Evolutionary conservation across 2,797 vertebrate species (phyloP).

Genomic region (Sebastolobus alascanus): DNA sequence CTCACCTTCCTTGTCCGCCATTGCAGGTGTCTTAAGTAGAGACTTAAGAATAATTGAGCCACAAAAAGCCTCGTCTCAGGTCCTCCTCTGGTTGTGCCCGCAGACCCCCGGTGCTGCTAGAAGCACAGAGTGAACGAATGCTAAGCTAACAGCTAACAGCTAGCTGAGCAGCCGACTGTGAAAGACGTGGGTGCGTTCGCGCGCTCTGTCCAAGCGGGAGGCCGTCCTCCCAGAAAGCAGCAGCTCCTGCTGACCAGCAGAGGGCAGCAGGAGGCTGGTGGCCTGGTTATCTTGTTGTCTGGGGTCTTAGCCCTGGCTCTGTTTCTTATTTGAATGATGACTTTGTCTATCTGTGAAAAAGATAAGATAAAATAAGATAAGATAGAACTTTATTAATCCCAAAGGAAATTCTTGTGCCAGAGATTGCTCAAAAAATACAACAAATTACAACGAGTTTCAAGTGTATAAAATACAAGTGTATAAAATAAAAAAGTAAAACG

Average conservation of each 20-base stretch:
- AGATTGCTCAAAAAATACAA: too few relatives aligned
- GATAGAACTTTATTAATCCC: too few relatives aligned
- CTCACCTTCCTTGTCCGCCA: constrained; percentile 85
- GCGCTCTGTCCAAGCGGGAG: constrained; percentile 57
- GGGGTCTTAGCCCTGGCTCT: neutral
- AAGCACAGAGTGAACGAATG: neutral
- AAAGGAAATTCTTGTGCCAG: too few relatives aligned
- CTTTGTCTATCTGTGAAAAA: neutral
- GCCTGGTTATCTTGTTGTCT: neutral
- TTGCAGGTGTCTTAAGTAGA: constrained; percentile 16
- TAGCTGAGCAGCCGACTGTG: neutral
- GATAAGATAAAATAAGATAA: too few relatives aligned
- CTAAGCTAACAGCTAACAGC: constrained; percentile 47
- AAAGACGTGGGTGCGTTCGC: constrained; percentile 55
- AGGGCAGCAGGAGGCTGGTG: neutral
- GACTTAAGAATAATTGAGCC: neutral
- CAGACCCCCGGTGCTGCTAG: neutral
- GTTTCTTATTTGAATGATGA: neutral
- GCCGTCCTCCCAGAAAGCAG: constrained; percentile 6
- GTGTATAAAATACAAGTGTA: too few relatives aligned
- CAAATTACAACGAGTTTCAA: too few relatives aligned
- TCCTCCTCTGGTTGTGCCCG: neutral
- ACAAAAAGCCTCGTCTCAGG: neutral
- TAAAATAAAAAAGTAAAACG: too few relatives aligned
- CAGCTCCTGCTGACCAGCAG: neutral